Evolutionary conservation across 2,113 vertebrate species (phyloP), one percentile per base, ranked within the genome.

Genomic region (Micromys minutus): DNA sequence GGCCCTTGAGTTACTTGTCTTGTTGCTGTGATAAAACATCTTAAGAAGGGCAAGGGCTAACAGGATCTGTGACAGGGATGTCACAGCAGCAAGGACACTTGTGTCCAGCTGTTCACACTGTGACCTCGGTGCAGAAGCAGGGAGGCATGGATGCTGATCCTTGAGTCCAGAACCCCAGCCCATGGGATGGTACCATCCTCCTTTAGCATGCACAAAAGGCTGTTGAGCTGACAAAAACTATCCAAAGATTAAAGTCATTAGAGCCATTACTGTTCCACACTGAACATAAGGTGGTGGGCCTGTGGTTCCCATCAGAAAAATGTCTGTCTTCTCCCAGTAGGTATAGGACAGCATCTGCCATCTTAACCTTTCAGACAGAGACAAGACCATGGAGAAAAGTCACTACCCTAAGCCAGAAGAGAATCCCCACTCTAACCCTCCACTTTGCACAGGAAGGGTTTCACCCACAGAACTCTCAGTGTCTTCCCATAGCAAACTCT

Each of bases 301-400:
- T 61, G 55, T 87, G n/a, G 55, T 94, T 80, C 65, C 81, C 55
- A 75, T 50, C 2, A n/a, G 83, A 92, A 34, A 59, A 85, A 94
- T 50, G 9, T 45, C 45, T 52, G 42, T 69, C 12, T 63, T 42
- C 74, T 17, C 31, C 34, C 36, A 65, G 77, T 34, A 71, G 50
- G 16, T 34, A 39, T 7, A 84, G 55, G 67, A 79, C 31, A 77
- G 21, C 21, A 69, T 57, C 52, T 89, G 45, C 36, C 50, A 24
- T 42, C 5, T 0, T 88, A 91, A 72, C 11, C 5, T 19, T 47
- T 94, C 61, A 74, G 21, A 24, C 9, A 77, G 50, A 80, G 79
- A 89, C 39, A n/a, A 55, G 67, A 34, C 19, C n/a, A 9, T 10
- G 16, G 61, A 50, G 22, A 75, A 50, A 89, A 77, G 74, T 17